Evolutionary conservation across 92 coral and sea anemone genomes (phyloP).

Genomic region (Scolanthus callimorphus): DNA sequence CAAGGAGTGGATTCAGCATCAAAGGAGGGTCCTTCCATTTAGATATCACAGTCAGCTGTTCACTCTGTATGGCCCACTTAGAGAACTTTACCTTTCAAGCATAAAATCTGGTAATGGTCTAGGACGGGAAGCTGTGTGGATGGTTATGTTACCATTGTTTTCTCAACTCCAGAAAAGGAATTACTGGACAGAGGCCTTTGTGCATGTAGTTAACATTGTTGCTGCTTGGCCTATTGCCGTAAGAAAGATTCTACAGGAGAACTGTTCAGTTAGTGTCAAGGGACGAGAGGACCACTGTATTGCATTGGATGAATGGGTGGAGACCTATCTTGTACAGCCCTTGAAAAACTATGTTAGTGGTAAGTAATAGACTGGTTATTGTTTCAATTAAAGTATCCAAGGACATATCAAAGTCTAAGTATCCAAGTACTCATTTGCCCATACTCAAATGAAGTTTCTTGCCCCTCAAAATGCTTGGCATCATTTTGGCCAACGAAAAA

Average conservation of each 20-base stretch:
- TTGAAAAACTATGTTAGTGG: too few relatives aligned
- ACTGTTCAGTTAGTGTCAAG: conserved; percentile 20
- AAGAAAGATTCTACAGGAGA: conserved; percentile 16
- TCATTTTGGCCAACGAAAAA: too few relatives aligned
- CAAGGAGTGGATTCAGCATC: too few relatives aligned
- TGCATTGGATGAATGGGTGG: conserved; percentile 39
- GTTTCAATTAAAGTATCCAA: too few relatives aligned
- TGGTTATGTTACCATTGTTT: background rate
- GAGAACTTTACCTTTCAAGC: background rate
- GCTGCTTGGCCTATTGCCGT: conserved; percentile 33
- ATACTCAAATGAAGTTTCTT: too few relatives aligned
- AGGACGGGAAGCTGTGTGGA: background rate
- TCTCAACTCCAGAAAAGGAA: conserved; percentile 33
- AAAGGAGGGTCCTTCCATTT: too few relatives aligned
- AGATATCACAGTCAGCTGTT: too few relatives aligned
- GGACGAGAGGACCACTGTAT: conserved; percentile 31
- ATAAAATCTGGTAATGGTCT: background rate
- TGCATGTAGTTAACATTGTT: conserved; percentile 34
- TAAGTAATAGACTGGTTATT: too few relatives aligned
- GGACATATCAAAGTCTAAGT: too few relatives aligned
- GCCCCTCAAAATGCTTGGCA: too few relatives aligned
- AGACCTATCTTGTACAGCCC: conserved; percentile 33
- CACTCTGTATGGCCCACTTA: background rate
- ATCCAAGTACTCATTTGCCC: too few relatives aligned
- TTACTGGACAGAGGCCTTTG: conserved; percentile 31